Conservation (phyloP, 2,888 invertebrate species). For the Sepiola atlantica region DNA sequence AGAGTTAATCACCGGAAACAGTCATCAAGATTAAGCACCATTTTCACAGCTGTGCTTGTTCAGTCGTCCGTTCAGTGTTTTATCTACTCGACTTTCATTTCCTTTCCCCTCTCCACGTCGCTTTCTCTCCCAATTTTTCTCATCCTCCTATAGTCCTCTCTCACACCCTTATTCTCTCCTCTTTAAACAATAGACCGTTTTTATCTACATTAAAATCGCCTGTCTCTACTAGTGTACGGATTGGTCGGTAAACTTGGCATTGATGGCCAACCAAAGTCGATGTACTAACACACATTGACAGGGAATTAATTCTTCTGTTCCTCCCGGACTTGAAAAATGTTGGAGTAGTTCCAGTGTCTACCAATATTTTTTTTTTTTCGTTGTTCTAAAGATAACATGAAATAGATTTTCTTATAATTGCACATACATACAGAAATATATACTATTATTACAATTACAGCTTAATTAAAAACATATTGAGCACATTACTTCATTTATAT, state of each 20-base stretch:
- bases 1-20: neutral
- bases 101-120: neutral
- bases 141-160: neutral
- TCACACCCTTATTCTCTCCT: neutral
- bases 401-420: neutral
- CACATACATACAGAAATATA: no score
- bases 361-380: neutral
- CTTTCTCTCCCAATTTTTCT: neutral
- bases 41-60: neutral
- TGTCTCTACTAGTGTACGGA: neutral
- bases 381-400: neutral
- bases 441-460: no score
- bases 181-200: neutral
- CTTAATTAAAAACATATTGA: no score
- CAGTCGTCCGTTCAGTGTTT: neutral
- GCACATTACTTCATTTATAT: no score
- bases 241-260: neutral
- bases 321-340: neutral
- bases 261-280: neutral
- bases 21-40: neutral
- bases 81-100: neutral
- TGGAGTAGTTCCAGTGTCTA: neutral
- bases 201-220: neutral
- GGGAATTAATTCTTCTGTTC: constrained; percentile 17
- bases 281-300: neutral